Base-by-base conservation (phyloP, 2,113 vertebrate genomes). In the Sula dactylatra region DNA sequence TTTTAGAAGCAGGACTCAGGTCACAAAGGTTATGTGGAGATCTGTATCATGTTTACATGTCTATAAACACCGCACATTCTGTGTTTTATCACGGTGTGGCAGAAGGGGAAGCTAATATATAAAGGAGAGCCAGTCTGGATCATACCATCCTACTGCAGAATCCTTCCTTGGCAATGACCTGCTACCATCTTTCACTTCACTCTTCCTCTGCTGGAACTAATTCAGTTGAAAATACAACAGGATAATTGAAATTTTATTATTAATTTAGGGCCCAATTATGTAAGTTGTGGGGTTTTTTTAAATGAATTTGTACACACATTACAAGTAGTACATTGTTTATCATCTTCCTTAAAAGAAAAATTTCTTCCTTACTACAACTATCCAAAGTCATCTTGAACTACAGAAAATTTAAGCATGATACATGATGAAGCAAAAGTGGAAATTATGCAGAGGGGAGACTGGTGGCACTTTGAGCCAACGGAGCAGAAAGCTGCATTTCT, bases 201-300 rank as follows among this genome's bases (percentile, higher is more conserved):
- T 70, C 15, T 84, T 78, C 47, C 52, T 76, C 65, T 86, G 36
- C 72, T 94, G 77, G 34, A 86, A 66, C 10, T 20, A 38, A 61
- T 71, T 66, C 7, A 44, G 59, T 13, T 52, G 38, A 52, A 81
- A 82, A 81, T n/a, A 52, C 2, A 93, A 91, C 6, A 6, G 29
- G 88, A 59, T 67, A 42, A 76, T 15, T 87, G 40, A 94, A 87
- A 71, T 42, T 38, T 67, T 78, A 15, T 59, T 76, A 52, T 36
- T 74, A 59, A 67, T 56, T 82, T 44, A 69, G 34, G 31, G 49
- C 2, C 40, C 80, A 80, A 77, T 11, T 36, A 82, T 1, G 0
- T 26, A 56, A 64, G 8, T 12, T 40, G 9, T 11, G 10, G 6
- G 1, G 0, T 0, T 16, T 16, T 83, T 89, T 24, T 10, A 62